Base-by-base conservation (phyloP, 2,888 invertebrate genomes). In the Cylindroiulus punctatus region DNA sequence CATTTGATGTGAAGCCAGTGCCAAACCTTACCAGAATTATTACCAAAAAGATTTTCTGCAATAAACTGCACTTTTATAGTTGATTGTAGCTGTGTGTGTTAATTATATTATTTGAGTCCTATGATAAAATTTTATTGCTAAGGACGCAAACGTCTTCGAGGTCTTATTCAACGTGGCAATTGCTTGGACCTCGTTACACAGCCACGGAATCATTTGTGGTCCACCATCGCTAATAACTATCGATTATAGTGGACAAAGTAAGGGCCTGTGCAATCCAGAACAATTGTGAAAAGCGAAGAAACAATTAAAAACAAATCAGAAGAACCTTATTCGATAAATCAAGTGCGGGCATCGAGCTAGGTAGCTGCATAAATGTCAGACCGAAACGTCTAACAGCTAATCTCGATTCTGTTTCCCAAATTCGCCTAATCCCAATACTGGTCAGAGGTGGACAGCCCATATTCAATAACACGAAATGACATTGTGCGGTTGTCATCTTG, bases 291-390 rank as follows among this genome's bases (percentile, higher is more conserved):
- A 76, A 76, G 14, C 76, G 76, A 52, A 83, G n/a, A 40, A 40
- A 83, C 44, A 83, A 83, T 83, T 83, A 83, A 83, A 83, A 83
- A 83, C 83, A 83, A 12, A 83, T 83, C 40, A 40, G 40, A 40
- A 42, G 22, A 40, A 40, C 42, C 44, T 83, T 83, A 22, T 42
- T 83, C 83, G 22, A 83, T 83, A 83, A 83, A 17, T 83, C 83
- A 83, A 83, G 40, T 12, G 40, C 83, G 40, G 26, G 40, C 83
- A 26, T 12, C 12, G 14, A 30, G 30, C 30, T 76, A 30, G 30
- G 26, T 30, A 1, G 30, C 30, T 14, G 30, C 26, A 76, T 76
- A 30, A 30, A 30, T 76, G 76, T 76, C 76, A 76, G 76, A 65
- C 76, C 26, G 30, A 76, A 76, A 14, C 76, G 26, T 76, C 76